Conservation (phyloP, 2,113 vertebrate species). For the Ammodytes dubius region DNA sequence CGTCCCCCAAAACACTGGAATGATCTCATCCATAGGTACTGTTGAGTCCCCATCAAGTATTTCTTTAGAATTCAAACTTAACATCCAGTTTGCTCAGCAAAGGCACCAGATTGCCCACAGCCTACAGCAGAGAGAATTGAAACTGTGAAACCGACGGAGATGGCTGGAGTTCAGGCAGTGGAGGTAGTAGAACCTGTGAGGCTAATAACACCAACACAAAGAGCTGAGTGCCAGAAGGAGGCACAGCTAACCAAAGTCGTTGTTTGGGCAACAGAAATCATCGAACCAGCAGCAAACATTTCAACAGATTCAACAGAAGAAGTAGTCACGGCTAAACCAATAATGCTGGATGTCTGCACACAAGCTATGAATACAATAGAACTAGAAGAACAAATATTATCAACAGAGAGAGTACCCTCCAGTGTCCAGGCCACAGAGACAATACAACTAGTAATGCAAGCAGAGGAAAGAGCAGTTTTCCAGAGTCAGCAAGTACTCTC, state of each 20-base stretch:
- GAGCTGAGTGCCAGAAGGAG: conserved; percentile 7
- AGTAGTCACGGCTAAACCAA: conserved; percentile 5
- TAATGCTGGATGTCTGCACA: not conserved
- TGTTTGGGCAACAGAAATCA: conserved; percentile 41
- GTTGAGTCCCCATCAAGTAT: conserved; percentile 60
- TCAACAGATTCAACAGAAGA: not conserved
- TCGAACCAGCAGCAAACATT: not conserved
- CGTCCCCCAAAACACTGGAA: conserved; percentile 54
- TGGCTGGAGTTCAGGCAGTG: conserved; percentile 30
- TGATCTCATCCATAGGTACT: conserved; percentile 51
- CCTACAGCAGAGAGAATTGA: conserved; percentile 6
- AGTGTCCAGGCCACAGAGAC: conserved; percentile 28
- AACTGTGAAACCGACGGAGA: conserved; percentile 12
- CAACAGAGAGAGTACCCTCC: conserved; percentile 26
- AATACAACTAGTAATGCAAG: conserved; percentile 25
- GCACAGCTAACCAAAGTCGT: not conserved
- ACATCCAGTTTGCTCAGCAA: conserved; percentile 62
- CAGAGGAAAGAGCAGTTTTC: conserved; percentile 15
- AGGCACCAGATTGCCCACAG: not conserved
- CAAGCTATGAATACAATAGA: conserved; percentile 30
- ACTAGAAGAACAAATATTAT: conserved; percentile 37
- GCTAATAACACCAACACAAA: conserved; percentile 3
- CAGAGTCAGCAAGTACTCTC: conserved; percentile 5
- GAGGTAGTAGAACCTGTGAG: conserved; percentile 3
- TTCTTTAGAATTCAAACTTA: conserved; percentile 69